Conservation (phyloP, 2,888 invertebrate genomes). For the Agriotes lineatus region DNA sequence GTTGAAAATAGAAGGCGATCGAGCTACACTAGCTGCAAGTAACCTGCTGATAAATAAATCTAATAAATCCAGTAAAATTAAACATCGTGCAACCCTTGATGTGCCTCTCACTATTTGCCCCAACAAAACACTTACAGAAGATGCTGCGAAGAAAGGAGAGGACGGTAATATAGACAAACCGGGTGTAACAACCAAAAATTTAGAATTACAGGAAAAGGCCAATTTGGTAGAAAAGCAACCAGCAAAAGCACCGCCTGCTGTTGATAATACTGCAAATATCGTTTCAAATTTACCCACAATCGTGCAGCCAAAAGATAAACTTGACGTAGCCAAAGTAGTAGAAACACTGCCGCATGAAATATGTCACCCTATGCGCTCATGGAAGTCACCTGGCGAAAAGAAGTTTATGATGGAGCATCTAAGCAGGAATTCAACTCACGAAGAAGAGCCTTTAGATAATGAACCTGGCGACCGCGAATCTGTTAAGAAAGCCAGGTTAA, state of each 20-base stretch:
- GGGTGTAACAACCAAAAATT: not conserved
- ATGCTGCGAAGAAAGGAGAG: not conserved
- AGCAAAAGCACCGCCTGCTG: not conserved
- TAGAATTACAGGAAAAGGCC: not conserved
- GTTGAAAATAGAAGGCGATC: too few relatives aligned
- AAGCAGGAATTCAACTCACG: not conserved
- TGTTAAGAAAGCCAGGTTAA: not conserved
- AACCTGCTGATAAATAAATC: too few relatives aligned
- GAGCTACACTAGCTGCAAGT: too few relatives aligned
- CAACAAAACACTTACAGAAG: not conserved
- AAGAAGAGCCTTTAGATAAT: constrained; percentile 5
- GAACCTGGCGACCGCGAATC: not conserved
- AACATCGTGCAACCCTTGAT: not conserved
- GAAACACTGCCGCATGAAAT: not conserved
- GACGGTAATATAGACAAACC: not conserved
- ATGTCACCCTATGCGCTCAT: not conserved
- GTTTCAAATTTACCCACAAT: constrained; percentile 4
- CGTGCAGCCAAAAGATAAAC: constrained; percentile 1
- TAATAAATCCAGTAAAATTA: not conserved
- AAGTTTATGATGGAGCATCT: constrained; percentile 45
- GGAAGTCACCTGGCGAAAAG: constrained; percentile 50
- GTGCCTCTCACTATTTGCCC: not conserved
- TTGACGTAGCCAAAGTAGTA: not conserved
- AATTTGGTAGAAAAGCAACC: not conserved
- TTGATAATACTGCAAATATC: not conserved